Percentiles rank a stretch among this genome's conserved stretches.
Evolutionary conservation across 2,888 invertebrate species (phyloP).

Genomic region (Chalcis sispes): DNA sequence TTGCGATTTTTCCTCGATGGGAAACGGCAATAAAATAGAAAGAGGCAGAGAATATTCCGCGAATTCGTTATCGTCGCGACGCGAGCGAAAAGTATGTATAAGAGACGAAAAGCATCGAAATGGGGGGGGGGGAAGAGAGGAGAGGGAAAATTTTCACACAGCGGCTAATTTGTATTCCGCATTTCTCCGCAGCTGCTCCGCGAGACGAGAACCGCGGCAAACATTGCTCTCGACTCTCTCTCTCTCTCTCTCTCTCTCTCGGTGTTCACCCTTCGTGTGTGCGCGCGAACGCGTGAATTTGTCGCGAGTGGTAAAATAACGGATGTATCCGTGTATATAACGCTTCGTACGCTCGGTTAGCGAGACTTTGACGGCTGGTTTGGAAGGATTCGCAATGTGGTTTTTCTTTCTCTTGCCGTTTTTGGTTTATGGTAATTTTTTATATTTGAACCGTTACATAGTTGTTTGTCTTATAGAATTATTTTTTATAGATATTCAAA

Average conservation of each 20-base stretch:
- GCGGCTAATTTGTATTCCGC: constrained; percentile 73
- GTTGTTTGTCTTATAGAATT: too few species aligned
- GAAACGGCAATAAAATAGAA: constrained; percentile 35
- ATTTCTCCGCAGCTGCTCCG: constrained; percentile 70
- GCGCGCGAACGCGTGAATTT: background rate
- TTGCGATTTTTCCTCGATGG: too few species aligned
- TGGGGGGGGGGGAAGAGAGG: constrained; percentile 5
- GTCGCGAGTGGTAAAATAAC: background rate
- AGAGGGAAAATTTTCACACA: constrained; percentile 56
- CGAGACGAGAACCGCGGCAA: constrained; percentile 61
- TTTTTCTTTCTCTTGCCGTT: too few species aligned
- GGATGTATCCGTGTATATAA: too few species aligned
- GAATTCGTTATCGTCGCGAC: constrained; percentile 64
- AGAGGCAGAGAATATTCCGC: constrained; percentile 62
- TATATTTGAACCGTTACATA: too few species aligned
- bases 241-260: background rate
- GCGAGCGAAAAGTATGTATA: background rate
- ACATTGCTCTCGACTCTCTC: constrained; percentile 58
- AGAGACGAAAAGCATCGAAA: too few species aligned
- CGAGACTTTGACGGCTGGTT: too few species aligned
- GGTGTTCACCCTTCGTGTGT: too few species aligned
- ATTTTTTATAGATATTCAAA: too few species aligned
- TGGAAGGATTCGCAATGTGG: too few species aligned
- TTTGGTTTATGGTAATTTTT: too few species aligned
- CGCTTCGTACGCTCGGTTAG: too few species aligned